Evolutionary conservation across 2,113 vertebrate genomes (phyloP), one percentile per base, ranked within the genome.

Genomic region (Notechis scutatus): DNA sequence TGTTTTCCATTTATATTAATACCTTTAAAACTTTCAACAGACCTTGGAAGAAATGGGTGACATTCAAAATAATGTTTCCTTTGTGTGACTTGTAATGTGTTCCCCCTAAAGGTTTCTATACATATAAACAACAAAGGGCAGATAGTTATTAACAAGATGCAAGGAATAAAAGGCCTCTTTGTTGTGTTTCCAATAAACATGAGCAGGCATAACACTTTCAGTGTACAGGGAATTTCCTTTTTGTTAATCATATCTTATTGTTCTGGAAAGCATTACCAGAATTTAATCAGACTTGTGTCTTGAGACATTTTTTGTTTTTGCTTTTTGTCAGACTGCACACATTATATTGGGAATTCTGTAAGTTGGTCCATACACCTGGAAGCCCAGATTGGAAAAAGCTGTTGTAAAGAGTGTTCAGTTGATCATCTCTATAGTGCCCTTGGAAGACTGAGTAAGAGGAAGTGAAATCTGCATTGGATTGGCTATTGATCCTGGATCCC

Each of bases 1-100:
- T 97, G 94, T 96, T 97, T 81, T 97, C 95, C 96, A 97, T 98
- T 98, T 97, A 97, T 96, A 97, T 97, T 97, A 97, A 93, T 97
- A 96, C 96, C 96, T 97, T 96, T 96, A 34, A 96, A 97, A 96
- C 97, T 95, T 95, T 96, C 96, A 97, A 97, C 94, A 97, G 96
- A 97, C 96, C 96, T 97, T 97, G 97, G 97, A 97, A 97, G 95
- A 96, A 95, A 90, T 94, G 96, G 92, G 55, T 9, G 97, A 97
- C 97, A 98, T 97, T 96, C 97, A 97, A 97, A 97, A 98, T 97
- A 97, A 95, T 96, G 93, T 96, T 97, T 94, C 94, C 93, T 96
- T 97, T 95, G 92, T 97, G 94, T 93, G 92, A 94, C 96, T 97
- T 96, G 95, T 96, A 93, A 12, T 94, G 96, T 96, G 97, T 97